Evolutionary conservation across 1,140 invertebrate genomes (phyloP), one percentile per base, ranked within the genome.

Genomic region (Oscheius sp.): DNA sequence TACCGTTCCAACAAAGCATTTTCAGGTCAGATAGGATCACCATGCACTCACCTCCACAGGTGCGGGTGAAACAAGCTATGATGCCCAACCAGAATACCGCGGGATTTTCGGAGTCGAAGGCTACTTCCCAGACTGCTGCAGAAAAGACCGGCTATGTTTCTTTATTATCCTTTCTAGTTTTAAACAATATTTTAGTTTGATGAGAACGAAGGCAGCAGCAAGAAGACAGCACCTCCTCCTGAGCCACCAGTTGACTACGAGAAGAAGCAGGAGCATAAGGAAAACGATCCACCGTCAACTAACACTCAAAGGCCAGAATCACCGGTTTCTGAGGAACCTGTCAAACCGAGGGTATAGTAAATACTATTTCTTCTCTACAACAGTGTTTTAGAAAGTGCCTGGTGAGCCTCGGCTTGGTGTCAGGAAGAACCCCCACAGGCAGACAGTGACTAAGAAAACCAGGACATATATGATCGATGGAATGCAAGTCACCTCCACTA

Each of bases 241-340:
- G 81, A 82, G 35, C 81, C 81, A 28, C 83, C 83, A n/a, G 73
- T 82, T 15, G 81, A 82, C 61, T 82, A 82, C 58, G 82, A 82
- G 23, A 74, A 73, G 63, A 61, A 69, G 61, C 20, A 55, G 23
- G 28, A 36, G 2, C 42, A 64, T 15, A 46, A 52, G 32, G 28
- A 63, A 13, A 42, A 65, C 10, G 32, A 65, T 26, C 36, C 63
- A 10, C 20, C 63, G 18, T n/a, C 35, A 26, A 13, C 31, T 2
- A 20, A 15, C 10, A 38, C 13, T 13, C 32, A 13, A 65, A n/a
- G 20, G 32, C 36, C 18, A 42, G n/a, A 20, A n/a, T 7, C 26
- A n/a, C 32, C 63, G 3, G 32, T 4, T 3, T 2, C 63, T 23
- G 32, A 35, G 2, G 63, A 36, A 2, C 20, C 23, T 23, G 49